phyloP scores from a whole-genome alignment of 2,113 vertebrate genomes.

The Neofelis nebulosa region DNA sequence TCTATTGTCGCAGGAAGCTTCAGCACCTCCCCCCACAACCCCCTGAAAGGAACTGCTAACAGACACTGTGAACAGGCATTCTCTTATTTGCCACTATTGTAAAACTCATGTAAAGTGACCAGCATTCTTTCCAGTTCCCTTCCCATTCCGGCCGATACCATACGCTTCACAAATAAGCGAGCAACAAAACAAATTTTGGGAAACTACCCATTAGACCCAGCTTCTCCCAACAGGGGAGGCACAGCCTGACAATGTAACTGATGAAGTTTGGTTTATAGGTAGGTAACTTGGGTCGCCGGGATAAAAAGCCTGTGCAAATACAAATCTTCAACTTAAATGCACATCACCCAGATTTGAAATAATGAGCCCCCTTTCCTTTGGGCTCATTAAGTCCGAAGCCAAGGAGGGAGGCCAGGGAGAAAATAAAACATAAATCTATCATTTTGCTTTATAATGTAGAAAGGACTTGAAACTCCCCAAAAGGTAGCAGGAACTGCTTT shows the following conservation, averaged over 20 bases:
- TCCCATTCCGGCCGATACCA: not conserved
- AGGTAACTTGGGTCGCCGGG: not conserved
- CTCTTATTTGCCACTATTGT: not conserved
- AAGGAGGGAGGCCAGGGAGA: slow-evolving; percentile 35
- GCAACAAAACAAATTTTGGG: not conserved
- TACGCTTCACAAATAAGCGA: not conserved
- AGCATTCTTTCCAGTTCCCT: not conserved
- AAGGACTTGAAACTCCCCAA: slow-evolving; percentile 50
- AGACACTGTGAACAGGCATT: not conserved
- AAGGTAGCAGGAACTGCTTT: slow-evolving; percentile 57
- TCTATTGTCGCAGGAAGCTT: not conserved
- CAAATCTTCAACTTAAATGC: slow-evolving; percentile 63
- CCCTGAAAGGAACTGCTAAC: not conserved
- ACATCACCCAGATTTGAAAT: slow-evolving; percentile 58
- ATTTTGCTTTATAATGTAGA: slow-evolving; percentile 59
- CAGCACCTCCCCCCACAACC: not conserved
- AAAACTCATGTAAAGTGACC: not conserved
- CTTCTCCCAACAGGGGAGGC: not conserved
- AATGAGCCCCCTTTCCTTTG: slow-evolving; percentile 48
- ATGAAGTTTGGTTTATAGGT: not conserved
- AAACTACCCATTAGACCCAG: not conserved
- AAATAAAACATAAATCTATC: slow-evolving; percentile 66
- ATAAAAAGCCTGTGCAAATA: slow-evolving; percentile 48
- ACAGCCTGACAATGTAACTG: not conserved
- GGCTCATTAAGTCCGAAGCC: slow-evolving; percentile 55